phyloP scores from a whole-genome alignment of 2,888 invertebrate genomes.

The Drosophila antonietae region DNA sequence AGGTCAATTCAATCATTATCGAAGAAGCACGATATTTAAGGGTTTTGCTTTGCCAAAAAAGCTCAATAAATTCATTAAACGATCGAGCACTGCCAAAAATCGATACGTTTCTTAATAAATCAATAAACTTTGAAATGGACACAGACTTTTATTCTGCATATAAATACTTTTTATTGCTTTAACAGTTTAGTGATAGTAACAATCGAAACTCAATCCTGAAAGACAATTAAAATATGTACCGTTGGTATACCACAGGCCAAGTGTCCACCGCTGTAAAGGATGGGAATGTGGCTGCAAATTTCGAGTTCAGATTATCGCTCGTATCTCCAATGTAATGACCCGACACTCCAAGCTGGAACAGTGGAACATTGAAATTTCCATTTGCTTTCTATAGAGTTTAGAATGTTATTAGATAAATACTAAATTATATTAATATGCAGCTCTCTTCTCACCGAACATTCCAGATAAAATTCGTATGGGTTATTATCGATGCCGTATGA shows the following conservation, averaged over 20 bases:
- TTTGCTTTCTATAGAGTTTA: slow-evolving; percentile 42
- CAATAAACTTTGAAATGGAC: not conserved
- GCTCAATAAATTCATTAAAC: not conserved
- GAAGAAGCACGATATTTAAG: not conserved
- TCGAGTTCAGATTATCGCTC: slow-evolving; percentile 83
- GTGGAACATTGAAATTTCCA: slow-evolving; percentile 61
- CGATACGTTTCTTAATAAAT: not conserved
- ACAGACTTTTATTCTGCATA: not conserved
- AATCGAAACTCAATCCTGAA: not conserved
- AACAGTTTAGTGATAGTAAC: not conserved
- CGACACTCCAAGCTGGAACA: slow-evolving; percentile 84
- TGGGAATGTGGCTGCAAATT: slow-evolving; percentile 84
- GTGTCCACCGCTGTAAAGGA: slow-evolving; percentile 84
- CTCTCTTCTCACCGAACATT: slow-evolving; percentile 51
- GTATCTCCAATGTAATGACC: slow-evolving; percentile 84
- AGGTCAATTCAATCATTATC: slow-evolving; percentile 5
- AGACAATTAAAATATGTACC: slow-evolving; percentile 72
- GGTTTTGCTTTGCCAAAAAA: not conserved
- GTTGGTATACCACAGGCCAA: slow-evolving; percentile 85
- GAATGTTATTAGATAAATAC: not conserved
- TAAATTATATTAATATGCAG: not conserved
- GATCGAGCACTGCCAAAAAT: not conserved
- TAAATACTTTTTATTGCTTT: not conserved
- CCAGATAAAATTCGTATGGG: slow-evolving; percentile 69
- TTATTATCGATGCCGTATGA: slow-evolving; percentile 66